A percentile compares a stretch with the other conserved stretches of the same genome.
phyloP scores from a whole-genome alignment of 2,888 invertebrate genomes.

The Cheilosia urbana region DNA sequence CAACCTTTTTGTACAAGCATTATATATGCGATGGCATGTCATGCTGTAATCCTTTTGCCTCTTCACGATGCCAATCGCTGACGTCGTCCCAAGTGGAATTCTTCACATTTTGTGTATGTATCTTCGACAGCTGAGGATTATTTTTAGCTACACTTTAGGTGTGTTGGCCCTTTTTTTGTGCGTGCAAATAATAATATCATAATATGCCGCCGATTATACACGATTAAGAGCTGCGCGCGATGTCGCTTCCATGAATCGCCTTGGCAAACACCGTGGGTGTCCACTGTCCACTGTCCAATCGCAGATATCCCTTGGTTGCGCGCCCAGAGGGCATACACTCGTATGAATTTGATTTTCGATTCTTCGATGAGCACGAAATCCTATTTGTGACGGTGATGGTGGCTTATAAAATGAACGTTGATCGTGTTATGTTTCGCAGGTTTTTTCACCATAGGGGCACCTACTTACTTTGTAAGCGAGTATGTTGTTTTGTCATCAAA shows the following conservation, averaged over 20 bases:
- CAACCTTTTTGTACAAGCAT: background rate
- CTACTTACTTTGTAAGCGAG: conserved; percentile 9
- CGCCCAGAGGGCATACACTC: conserved; percentile 1
- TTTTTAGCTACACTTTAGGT: conserved; percentile 53
- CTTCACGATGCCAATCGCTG: conserved; percentile 34
- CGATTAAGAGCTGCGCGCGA: conserved; percentile 58
- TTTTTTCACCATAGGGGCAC: background rate
- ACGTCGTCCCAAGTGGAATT: conserved; percentile 21
- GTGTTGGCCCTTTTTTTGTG: conserved; percentile 42
- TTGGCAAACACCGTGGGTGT: conserved; percentile 64
- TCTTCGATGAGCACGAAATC: conserved; percentile 54
- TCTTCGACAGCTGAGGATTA: conserved; percentile 40
- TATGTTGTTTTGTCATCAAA: conserved; percentile 17
- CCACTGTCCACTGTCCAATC: conserved; percentile 13
- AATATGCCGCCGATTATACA: conserved; percentile 67
- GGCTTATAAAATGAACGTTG: conserved; percentile 21
- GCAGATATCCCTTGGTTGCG: conserved; percentile 33
- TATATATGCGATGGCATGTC: conserved; percentile 27
- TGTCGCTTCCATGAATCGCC: conserved; percentile 63
- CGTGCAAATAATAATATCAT: conserved; percentile 68
- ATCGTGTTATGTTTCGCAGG: background rate
- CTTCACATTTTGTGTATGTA: conserved; percentile 37
- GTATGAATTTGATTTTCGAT: conserved; percentile 43
- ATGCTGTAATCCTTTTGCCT: conserved; percentile 28
- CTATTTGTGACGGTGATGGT: conserved; percentile 26